Evolutionary conservation across 30 jellyfish, hydroid and myxozoan species (phyloP).

Genomic region (Aurelia aurita): DNA sequence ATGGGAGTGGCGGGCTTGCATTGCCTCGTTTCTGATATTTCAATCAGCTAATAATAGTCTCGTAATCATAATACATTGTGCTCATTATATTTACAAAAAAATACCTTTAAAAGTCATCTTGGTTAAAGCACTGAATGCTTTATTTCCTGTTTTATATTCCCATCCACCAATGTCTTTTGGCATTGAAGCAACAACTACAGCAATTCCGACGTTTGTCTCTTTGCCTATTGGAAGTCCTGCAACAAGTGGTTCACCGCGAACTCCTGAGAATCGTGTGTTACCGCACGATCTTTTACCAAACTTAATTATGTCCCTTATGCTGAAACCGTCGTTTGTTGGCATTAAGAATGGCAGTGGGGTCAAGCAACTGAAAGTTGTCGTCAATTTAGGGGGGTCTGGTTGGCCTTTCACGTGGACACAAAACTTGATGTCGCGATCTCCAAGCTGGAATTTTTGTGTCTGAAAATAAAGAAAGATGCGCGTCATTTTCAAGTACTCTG

Average conservation of each 20-base stretch:
- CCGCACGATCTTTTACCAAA: conserved; percentile 32
- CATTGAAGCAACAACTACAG: conserved; percentile 6
- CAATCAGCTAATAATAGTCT: too few species aligned
- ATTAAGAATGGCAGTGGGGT: conserved; percentile 44
- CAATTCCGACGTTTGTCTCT: conserved; percentile 29
- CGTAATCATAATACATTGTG: neutral
- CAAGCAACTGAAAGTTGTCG: conserved; percentile 27
- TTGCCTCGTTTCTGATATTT: too few species aligned
- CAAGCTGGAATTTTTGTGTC: neutral
- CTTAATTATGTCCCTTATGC: neutral
- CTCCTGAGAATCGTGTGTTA: neutral
- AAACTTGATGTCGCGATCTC: neutral
- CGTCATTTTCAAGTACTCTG: neutral
- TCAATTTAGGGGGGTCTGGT: conserved; percentile 53
- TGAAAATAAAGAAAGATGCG: neutral
- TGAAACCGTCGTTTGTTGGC: conserved; percentile 3
- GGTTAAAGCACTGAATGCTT: neutral
- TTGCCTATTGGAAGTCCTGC: neutral
- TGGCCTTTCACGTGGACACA: conserved; percentile 28
- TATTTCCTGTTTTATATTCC: conserved; percentile 12
- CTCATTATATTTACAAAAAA: neutral
- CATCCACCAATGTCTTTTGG: conserved; percentile 35
- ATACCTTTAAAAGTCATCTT: neutral
- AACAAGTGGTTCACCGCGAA: conserved; percentile 14
- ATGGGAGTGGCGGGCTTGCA: too few species aligned